A percentile compares a stretch with the other conserved stretches of the same genome.
Evolutionary conservation across 1,140 invertebrate genomes (phyloP).

Genomic region (Brachionus plicatilis): DNA sequence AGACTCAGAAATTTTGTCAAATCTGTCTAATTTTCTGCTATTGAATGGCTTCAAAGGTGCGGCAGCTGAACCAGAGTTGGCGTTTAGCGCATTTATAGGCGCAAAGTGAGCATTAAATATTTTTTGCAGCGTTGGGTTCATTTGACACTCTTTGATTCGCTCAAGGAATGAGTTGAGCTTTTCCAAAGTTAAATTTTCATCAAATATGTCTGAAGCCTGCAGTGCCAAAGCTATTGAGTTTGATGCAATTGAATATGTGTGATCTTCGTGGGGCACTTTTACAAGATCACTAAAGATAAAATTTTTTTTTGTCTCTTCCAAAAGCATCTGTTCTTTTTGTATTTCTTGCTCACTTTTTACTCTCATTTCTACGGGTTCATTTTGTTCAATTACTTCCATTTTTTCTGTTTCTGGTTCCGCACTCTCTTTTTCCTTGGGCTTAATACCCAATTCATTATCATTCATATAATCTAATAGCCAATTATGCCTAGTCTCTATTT

Average conservation of each 20-base stretch:
- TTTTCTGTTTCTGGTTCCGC: neutral
- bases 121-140: conserved; percentile 28
- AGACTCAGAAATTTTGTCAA: neutral
- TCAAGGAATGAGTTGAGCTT: neutral
- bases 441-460: neutral
- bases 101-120: neutral
- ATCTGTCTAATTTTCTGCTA: neutral
- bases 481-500: neutral
- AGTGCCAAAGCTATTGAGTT: conserved; percentile 6
- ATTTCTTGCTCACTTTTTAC: neutral
- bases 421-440: neutral
- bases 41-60: neutral
- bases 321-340: neutral
- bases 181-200: neutral
- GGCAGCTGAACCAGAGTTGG: neutral
- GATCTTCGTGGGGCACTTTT: conserved; percentile 3
- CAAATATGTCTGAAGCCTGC: neutral
- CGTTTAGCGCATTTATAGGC: neutral
- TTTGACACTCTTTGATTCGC: conserved; percentile 3
- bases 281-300: neutral
- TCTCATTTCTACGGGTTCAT: neutral
- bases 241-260: conserved; percentile 9
- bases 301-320: conserved; percentile 15
- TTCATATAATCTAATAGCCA: neutral
- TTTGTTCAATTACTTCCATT: neutral